Conservation (phyloP, 2,113 vertebrate species). For the Albula glossodonta region DNA sequence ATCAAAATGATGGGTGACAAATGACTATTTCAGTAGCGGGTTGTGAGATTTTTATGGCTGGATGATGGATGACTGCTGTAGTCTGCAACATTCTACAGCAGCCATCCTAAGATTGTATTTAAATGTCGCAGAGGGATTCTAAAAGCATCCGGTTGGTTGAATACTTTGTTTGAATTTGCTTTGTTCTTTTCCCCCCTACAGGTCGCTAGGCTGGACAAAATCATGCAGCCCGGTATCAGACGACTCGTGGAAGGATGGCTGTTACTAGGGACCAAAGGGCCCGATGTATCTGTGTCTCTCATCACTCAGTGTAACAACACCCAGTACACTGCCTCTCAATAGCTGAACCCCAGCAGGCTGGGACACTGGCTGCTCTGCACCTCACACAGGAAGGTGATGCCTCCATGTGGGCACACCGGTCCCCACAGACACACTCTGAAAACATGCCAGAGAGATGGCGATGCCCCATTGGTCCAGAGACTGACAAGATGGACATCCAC, state of each 20-base stretch:
- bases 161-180: neutral
- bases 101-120: too few relatives aligned
- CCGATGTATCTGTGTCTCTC: neutral
- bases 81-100: too few relatives aligned
- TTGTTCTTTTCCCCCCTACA: constrained; percentile 47
- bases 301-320: neutral
- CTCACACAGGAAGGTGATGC: constrained; percentile 12
- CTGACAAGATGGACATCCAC: constrained; percentile 7
- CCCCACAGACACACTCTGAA: neutral
- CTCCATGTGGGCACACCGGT: neutral
- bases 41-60: too few relatives aligned
- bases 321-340: constrained; percentile 27
- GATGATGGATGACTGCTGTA: too few relatives aligned
- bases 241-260: constrained; percentile 90
- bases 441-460: neutral
- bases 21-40: too few relatives aligned
- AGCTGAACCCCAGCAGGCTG: constrained; percentile 67
- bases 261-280: constrained; percentile 70
- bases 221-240: constrained; percentile 58
- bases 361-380: constrained; percentile 38
- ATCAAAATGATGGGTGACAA: too few relatives aligned
- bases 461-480: neutral
- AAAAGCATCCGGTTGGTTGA: too few relatives aligned
- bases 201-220: constrained; percentile 76
- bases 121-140: too few relatives aligned